phyloP scores from a whole-genome alignment of 2,797 vertebrate genomes.

The Cuculus canorus region DNA sequence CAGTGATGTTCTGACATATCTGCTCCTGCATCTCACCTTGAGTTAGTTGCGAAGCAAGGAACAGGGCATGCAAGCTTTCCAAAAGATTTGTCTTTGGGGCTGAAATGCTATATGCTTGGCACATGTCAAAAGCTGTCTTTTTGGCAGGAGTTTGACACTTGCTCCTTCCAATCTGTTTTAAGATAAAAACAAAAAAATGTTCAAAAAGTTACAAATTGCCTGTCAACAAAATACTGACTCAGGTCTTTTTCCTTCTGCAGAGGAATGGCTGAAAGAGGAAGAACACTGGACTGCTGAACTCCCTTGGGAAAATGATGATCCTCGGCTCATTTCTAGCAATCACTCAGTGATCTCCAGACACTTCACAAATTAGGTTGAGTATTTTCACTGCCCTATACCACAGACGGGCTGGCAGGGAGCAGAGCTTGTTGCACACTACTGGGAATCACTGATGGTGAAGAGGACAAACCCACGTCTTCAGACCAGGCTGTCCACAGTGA shows the following conservation, averaged over 20 bases:
- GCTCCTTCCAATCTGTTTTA: background rate
- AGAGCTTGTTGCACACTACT: background rate
- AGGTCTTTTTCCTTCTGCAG: background rate
- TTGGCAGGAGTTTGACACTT: background rate
- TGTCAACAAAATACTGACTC: slow-evolving; percentile 2
- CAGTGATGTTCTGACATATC: background rate
- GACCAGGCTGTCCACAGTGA: background rate
- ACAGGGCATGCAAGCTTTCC: background rate
- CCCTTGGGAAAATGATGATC: background rate
- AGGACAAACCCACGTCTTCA: background rate
- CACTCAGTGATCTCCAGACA: background rate
- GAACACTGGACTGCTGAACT: background rate
- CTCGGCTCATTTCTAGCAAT: background rate
- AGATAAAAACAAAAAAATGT: background rate
- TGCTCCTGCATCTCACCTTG: background rate
- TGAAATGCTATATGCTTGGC: background rate
- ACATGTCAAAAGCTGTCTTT: slow-evolving; percentile 1
- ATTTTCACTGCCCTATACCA: background rate
- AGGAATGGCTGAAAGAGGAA: background rate
- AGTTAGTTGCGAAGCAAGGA: background rate
- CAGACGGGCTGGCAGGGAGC: background rate
- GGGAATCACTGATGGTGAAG: background rate
- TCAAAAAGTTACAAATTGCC: too few relatives aligned
- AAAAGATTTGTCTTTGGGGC: background rate
- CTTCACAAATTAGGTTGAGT: background rate